Conservation (phyloP, 2,888 invertebrate species). For the Teleogryllus oceanicus region DNA sequence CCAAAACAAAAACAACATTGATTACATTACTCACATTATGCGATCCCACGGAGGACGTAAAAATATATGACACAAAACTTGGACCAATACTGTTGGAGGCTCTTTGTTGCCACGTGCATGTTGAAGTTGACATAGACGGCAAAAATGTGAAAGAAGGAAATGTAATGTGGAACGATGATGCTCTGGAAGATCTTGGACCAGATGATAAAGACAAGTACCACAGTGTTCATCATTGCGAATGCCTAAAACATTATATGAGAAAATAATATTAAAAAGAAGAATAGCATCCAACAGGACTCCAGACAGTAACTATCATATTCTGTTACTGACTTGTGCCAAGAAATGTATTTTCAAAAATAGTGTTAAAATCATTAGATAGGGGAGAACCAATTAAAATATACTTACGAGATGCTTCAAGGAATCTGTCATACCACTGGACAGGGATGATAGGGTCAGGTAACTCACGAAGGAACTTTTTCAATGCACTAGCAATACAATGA, state of each 20-base stretch:
- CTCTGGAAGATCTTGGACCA: constrained; percentile 60
- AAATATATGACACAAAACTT: constrained; percentile 69
- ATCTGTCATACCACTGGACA: constrained; percentile 67
- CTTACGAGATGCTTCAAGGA: constrained; percentile 58
- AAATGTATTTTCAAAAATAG: too few relatives aligned
- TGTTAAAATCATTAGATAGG: too few relatives aligned
- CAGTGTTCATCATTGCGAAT: constrained; percentile 57
- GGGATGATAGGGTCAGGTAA: constrained; percentile 73
- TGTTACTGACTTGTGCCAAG: too few relatives aligned
- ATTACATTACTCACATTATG: constrained; percentile 60
- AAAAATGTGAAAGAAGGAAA: constrained; percentile 67
- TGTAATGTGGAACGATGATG: constrained; percentile 61
- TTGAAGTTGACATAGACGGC: constrained; percentile 67
- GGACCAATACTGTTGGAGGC: constrained; percentile 63
- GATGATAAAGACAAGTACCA: constrained; percentile 52
- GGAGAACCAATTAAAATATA: not conserved
- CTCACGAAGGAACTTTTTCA: constrained; percentile 70
- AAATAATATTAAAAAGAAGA: too few relatives aligned
- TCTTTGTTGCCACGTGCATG: constrained; percentile 60
- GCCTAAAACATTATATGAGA: constrained; percentile 42
- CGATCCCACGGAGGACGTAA: constrained; percentile 72
- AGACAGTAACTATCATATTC: too few relatives aligned
- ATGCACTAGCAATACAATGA: constrained; percentile 56
- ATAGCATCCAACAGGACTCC: too few relatives aligned
- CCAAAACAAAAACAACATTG: constrained; percentile 27